Base-by-base conservation (phyloP, 2,113 vertebrate species). In the Callipepla californica region DNA sequence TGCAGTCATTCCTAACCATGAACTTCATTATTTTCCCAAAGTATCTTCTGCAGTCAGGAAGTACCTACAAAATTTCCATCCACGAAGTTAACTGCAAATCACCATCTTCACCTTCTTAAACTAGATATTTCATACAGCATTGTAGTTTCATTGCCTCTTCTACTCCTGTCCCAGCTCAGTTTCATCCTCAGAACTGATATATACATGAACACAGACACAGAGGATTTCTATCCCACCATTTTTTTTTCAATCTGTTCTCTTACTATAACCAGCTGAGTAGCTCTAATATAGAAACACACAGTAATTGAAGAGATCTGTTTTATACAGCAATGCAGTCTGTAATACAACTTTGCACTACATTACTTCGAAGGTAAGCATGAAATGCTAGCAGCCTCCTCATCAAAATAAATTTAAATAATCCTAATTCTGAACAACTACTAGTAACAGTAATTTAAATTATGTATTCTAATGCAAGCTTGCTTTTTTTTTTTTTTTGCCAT, bases 391-490 rank as follows among this genome's bases (percentile, higher is more conserved):
- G 19, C 11, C 42, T 70, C 62, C 72, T 61, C 34, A 57, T 72
- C 77, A 86, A 62, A 80, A 90, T 69, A 57, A 73, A 66, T 62
- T 80, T 74, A 86, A 93, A 70, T 63, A 82, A 85, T 18, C 32
- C 58, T 69, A 76, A 51, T 23, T 79, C 42, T 61, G 62, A 92
- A 80, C 61, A 70, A 38, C 1, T 63, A 9, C 13, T 70, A 74
- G 32, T 77, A 65, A 80, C 50, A 70, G 65, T 80, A 74, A 70
- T 5, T 55, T 89, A 51, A 92, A 91, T 6, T 34, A 86, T 44
- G 6, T 23, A 70, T 20, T 59, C 32, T 42, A 92, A 89, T 18
- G 30, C 34, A 83, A 82, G 40, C 13, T 70, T 77, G 16, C 14
- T 7, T 87, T 75, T 13, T 38, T 85, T 73, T 48, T 7, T 85